Conservation (phyloP, 2,888 invertebrate genomes). For the Hymenopus coronatus region DNA sequence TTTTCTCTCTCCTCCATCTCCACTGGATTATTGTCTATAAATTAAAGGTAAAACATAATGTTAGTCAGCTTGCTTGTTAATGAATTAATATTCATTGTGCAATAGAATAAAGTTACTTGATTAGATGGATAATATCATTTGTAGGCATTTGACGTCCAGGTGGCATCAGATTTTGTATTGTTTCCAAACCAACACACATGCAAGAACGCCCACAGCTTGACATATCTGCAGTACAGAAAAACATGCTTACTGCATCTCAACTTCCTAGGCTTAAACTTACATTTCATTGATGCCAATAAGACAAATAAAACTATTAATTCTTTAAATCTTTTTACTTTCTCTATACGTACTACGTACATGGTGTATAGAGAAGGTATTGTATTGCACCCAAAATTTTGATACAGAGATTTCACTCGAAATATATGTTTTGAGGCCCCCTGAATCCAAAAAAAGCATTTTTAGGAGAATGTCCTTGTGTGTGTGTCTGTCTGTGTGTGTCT, state of each 20-base stretch:
- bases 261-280: neutral
- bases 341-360: too few species aligned
- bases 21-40: slow-evolving; percentile 74
- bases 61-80: slow-evolving; percentile 43
- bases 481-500: too few species aligned
- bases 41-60: slow-evolving; percentile 49
- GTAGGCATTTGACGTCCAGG: slow-evolving; percentile 18
- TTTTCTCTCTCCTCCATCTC: slow-evolving; percentile 82
- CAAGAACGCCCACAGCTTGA: slow-evolving; percentile 22
- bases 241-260: slow-evolving; percentile 13
- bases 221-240: slow-evolving; percentile 8
- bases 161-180: slow-evolving; percentile 8
- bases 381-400: too few species aligned
- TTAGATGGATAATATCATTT: slow-evolving; percentile 20
- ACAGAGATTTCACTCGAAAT: too few species aligned
- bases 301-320: neutral
- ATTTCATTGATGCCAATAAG: slow-evolving; percentile 6
- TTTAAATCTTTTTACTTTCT: too few species aligned
- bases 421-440: too few species aligned
- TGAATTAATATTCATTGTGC: neutral
- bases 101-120: slow-evolving; percentile 19
- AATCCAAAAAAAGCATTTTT: too few species aligned
- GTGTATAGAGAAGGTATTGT: too few species aligned
- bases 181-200: slow-evolving; percentile 16
- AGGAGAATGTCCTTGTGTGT: too few species aligned